phyloP scores from a whole-genome alignment of 2,797 vertebrate genomes.

The Bothrops alternatus region DNA sequence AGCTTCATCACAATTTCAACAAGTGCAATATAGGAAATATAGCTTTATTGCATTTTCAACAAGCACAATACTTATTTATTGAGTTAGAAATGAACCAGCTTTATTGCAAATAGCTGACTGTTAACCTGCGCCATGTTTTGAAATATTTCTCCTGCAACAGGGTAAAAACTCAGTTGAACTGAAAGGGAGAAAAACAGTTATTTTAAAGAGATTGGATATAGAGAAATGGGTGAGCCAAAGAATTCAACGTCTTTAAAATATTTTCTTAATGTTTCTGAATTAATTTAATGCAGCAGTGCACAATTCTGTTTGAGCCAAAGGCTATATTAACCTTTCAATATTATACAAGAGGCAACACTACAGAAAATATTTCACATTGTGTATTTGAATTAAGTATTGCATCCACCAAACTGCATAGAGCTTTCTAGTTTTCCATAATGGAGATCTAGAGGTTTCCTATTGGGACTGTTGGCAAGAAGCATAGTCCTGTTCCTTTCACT shows the following conservation, averaged over 20 bases:
- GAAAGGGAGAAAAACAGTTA: neutral
- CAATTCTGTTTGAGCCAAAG: neutral
- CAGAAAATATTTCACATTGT: neutral
- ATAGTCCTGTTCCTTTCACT: neutral
- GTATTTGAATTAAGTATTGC: neutral
- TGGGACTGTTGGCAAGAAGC: neutral
- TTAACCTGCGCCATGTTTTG: neutral
- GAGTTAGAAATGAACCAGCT: constrained; percentile 2
- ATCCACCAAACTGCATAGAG: neutral
- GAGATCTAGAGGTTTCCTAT: neutral
- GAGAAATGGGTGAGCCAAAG: neutral
- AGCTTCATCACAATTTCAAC: neutral
- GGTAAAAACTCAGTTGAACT: constrained; percentile 7
- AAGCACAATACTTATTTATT: neutral
- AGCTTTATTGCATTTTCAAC: neutral
- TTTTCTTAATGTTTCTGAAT: constrained; percentile 32
- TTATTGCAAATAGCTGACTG: neutral
- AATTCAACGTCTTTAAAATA: constrained; percentile 4
- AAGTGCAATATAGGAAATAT: neutral
- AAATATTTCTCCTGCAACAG: constrained; percentile 5
- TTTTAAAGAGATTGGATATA: constrained; percentile 7
- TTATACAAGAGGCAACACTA: neutral
- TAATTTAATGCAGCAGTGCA: neutral
- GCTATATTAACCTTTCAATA: neutral
- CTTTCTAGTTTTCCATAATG: neutral